Percentiles rank a stretch among this genome's conserved stretches.
These are phyloP conservation scores for Rhinopomastus cyanomelas DNA, from an alignment of 2,113 vertebrate genomes.

Conservation along the genomic window DNA sequence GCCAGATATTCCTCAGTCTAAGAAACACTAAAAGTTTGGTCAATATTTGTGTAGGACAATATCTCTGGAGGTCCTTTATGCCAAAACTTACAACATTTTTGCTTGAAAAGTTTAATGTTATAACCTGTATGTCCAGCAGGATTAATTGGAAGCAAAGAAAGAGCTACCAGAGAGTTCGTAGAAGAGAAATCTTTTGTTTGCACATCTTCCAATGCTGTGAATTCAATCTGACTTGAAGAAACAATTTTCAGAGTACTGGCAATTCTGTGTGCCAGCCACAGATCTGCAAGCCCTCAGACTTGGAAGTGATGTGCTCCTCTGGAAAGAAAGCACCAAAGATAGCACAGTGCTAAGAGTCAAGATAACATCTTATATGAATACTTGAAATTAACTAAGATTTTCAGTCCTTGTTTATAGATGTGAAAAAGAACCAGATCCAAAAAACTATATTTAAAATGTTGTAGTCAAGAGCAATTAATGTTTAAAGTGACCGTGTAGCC, in stretches of 20 bases:
- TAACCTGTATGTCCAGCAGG: neutral
- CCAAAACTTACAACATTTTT: neutral
- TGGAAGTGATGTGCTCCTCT: neutral
- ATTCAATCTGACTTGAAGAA: neutral
- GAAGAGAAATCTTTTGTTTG: neutral
- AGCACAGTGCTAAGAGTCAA: neutral
- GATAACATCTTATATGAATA: neutral
- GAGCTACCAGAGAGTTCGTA: neutral
- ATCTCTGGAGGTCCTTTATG: neutral
- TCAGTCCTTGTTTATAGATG: neutral
- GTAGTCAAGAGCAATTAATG: slow-evolving; percentile 44
- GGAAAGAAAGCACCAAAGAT: neutral
- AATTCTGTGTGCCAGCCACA: neutral
- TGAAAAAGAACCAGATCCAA: neutral
- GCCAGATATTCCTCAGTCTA: neutral
- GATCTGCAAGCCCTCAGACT: neutral
- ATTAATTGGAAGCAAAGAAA: neutral
- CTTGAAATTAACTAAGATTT: neutral
- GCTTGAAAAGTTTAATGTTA: neutral
- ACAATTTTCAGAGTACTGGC: neutral
- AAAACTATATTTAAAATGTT: slow-evolving; percentile 5
- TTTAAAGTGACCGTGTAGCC: slow-evolving; percentile 38
- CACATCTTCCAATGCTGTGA: neutral
- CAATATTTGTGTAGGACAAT: neutral
- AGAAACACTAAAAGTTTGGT: neutral